These are phyloP conservation scores for Oryzias sinensis DNA, from an alignment of 2,797 vertebrate genomes.

Conservation along the genomic window DNA sequence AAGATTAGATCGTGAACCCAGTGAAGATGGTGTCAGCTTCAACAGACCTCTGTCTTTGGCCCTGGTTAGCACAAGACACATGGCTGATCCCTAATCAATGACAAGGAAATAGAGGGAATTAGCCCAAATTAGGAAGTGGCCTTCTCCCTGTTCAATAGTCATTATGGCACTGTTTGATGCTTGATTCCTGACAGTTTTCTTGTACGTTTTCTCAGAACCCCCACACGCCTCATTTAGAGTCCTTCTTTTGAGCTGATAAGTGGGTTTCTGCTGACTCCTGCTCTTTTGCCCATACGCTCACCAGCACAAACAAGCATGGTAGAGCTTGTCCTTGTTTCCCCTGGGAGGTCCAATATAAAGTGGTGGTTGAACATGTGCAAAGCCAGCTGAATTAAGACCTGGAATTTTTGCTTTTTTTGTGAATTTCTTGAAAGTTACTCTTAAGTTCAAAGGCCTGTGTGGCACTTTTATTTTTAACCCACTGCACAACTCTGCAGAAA, in stretches of 20 bases:
- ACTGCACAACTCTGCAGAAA: slow-evolving; percentile 53
- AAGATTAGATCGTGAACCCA: slow-evolving; percentile 48
- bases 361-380: slow-evolving; percentile 56
- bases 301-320: slow-evolving; percentile 21
- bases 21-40: slow-evolving; percentile 27
- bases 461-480: slow-evolving; percentile 46
- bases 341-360: slow-evolving; percentile 32
- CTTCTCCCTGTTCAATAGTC: slow-evolving; percentile 68
- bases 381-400: slow-evolving; percentile 53
- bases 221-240: slow-evolving; percentile 11
- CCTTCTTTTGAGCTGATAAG: slow-evolving; percentile 62
- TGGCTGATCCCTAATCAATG: slow-evolving; percentile 81
- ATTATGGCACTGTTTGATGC: slow-evolving; percentile 62
- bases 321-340: slow-evolving; percentile 28
- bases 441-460: slow-evolving; percentile 50
- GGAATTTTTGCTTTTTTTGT: slow-evolving; percentile 32
- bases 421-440: slow-evolving; percentile 47
- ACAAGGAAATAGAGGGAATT: slow-evolving; percentile 78
- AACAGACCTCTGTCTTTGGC: slow-evolving; percentile 48
- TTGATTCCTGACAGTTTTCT: slow-evolving; percentile 51
- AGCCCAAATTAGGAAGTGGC: slow-evolving; percentile 77
- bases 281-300: slow-evolving; percentile 41
- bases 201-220: slow-evolving; percentile 19
- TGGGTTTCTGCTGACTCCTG: slow-evolving; percentile 26
- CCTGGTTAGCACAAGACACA: slow-evolving; percentile 67